Evolutionary conservation across 2,888 invertebrate genomes (phyloP).

Genomic region (Portevinia maculata): DNA sequence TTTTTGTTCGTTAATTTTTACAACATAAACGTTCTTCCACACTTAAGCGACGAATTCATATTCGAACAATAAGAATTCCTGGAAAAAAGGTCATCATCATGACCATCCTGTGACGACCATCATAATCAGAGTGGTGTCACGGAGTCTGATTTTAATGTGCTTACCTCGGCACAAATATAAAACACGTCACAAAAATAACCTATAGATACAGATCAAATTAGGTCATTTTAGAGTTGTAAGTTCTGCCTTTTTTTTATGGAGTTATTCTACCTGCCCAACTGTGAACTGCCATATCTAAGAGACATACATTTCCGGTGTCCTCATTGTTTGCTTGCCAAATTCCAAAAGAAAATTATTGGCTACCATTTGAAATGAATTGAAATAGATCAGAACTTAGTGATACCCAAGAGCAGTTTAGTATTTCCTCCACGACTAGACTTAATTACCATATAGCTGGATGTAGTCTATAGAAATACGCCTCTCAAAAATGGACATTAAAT

Average conservation of each 20-base stretch:
- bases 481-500: conserved; percentile 50
- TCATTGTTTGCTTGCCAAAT: conserved; percentile 23
- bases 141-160: conserved; percentile 53
- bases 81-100: conserved; percentile 41
- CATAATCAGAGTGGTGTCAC: conserved; percentile 36
- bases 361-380: neutral
- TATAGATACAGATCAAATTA: conserved; percentile 38
- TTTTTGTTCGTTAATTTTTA: neutral
- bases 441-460: conserved; percentile 34
- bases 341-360: conserved; percentile 24
- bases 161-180: conserved; percentile 6
- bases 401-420: conserved; percentile 6
- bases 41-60: conserved; percentile 30
- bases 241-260: neutral
- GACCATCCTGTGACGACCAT: neutral
- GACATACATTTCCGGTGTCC: conserved; percentile 28
- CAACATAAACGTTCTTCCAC: conserved; percentile 3
- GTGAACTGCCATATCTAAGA: neutral
- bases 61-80: conserved; percentile 15
- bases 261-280: neutral
- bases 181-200: neutral
- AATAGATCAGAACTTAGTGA: conserved; percentile 1
- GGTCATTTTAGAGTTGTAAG: conserved; percentile 29
- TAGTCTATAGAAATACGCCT: conserved; percentile 1
- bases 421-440: conserved; percentile 10